A percentile compares a stretch with the other conserved stretches of the same genome.
These are phyloP conservation scores for Cheirogaleus medius DNA, from an alignment of 2,113 vertebrate genomes.

Conservation along the genomic window DNA sequence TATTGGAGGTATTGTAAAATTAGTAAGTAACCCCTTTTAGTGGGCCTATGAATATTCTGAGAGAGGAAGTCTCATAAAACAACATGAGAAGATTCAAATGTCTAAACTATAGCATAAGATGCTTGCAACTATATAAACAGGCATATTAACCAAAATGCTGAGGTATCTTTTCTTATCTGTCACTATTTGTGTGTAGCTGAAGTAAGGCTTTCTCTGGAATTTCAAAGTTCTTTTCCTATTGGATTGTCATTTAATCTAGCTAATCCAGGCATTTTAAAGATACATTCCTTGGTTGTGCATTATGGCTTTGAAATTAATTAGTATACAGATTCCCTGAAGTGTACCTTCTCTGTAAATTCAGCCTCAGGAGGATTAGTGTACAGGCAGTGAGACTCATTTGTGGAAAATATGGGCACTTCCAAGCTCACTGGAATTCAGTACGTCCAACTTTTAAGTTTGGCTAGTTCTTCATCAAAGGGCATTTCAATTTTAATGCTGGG, in stretches of 20 bases:
- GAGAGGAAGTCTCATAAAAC: not conserved
- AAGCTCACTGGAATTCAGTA: not conserved
- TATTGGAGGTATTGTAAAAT: not conserved
- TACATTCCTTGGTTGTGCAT: not conserved
- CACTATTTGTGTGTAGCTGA: not conserved
- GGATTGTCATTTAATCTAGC: not conserved
- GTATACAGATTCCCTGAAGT: not conserved
- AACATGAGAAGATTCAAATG: not conserved
- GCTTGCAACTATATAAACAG: not conserved
- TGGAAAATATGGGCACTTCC: not conserved
- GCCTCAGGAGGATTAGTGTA: not conserved
- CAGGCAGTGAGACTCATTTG: not conserved
- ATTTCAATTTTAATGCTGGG: not conserved
- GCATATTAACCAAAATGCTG: not conserved
- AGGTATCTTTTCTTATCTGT: not conserved
- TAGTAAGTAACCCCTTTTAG: not conserved
- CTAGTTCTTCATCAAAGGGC: not conserved
- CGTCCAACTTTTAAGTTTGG: not conserved
- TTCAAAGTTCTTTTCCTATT: conserved; percentile 32
- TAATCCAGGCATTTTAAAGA: conserved; percentile 18
- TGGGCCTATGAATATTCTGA: not conserved
- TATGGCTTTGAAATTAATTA: not conserved
- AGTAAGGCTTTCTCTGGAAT: not conserved
- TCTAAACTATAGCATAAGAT: not conserved
- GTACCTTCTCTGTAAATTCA: not conserved